Evolutionary conservation across 2,797 vertebrate species (phyloP).

Genomic region (Trichosurus vulpecula): DNA sequence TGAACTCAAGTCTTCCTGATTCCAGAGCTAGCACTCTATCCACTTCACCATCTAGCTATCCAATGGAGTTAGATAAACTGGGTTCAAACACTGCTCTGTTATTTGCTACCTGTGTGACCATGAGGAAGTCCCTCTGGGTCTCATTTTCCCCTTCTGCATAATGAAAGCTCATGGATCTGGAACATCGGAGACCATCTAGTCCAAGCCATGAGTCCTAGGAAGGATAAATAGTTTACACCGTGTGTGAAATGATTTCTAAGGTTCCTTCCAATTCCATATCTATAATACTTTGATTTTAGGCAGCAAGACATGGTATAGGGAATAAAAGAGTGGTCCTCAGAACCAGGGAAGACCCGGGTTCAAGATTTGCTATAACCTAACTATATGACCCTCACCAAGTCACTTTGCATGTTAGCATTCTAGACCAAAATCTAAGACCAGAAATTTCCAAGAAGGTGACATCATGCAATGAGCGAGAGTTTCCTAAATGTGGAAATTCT

Average conservation of each 20-base stretch:
- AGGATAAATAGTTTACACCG: neutral
- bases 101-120: neutral
- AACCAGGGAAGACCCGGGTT: neutral
- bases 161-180: neutral
- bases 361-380: neutral
- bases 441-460: neutral
- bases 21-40: neutral
- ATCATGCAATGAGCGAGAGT: neutral
- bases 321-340: neutral
- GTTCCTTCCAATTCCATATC: neutral
- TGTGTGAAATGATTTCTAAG: neutral
- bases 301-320: neutral
- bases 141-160: neutral
- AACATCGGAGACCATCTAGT: neutral
- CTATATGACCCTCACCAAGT: neutral
- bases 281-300: neutral
- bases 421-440: neutral
- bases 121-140: neutral
- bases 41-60: neutral
- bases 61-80: neutral
- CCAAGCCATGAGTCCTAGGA: neutral
- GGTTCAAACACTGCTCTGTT: neutral
- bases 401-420: neutral
- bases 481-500: neutral
- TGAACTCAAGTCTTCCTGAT: neutral